phyloP scores from a whole-genome alignment of 2,888 invertebrate species.

The Digitonthophagus gazella region DNA sequence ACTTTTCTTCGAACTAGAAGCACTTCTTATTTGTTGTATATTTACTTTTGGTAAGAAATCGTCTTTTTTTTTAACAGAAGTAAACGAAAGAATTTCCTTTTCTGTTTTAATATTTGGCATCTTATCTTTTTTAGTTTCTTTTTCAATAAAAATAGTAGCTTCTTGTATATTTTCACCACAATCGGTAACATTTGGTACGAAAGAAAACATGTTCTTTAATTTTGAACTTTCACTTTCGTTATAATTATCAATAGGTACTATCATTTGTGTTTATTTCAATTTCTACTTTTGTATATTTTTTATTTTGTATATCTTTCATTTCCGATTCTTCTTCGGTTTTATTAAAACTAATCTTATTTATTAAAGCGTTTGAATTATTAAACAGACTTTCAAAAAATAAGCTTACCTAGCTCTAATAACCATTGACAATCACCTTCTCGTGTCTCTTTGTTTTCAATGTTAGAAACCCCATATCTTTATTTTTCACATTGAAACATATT shows the following conservation, averaged over 20 bases:
- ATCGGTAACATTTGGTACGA: not conserved
- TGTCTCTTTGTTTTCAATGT: too few species aligned
- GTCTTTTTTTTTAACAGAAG: not conserved
- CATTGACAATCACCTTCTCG: too few species aligned
- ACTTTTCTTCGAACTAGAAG: not conserved
- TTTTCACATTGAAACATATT: too few species aligned
- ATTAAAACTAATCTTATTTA: not conserved
- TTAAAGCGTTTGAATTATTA: not conserved
- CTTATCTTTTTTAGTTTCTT: not conserved
- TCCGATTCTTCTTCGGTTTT: not conserved
- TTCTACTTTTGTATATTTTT: too few species aligned
- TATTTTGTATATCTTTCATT: not conserved
- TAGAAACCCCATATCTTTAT: too few species aligned
- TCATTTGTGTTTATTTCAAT: too few species aligned
- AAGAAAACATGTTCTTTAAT: not conserved
- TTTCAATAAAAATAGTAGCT: not conserved
- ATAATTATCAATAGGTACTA: not conserved
- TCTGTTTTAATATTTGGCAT: not conserved
- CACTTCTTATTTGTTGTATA: conserved; percentile 5
- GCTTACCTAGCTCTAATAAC: not conserved
- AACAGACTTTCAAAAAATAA: not conserved
- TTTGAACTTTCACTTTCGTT: not conserved
- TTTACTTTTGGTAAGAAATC: not conserved
- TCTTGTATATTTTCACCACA: not conserved
- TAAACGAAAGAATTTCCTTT: not conserved